phyloP scores from a whole-genome alignment of 1,140 invertebrate species.

The Drosophila virilis region DNA sequence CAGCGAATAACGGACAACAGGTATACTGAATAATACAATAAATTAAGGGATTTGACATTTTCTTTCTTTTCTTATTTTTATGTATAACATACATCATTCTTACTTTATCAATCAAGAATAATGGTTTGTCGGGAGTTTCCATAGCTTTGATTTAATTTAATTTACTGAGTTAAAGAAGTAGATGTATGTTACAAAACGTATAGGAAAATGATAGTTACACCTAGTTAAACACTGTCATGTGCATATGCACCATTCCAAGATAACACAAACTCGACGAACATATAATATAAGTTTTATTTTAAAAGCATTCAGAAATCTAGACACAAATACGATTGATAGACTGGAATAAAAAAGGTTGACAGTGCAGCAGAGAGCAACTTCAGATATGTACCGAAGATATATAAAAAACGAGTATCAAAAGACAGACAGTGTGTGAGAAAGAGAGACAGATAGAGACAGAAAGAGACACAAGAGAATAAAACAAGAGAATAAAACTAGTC shows the following conservation, averaged over 20 bases:
- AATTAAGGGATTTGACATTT: background rate
- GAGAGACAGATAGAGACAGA: slow-evolving; percentile 5
- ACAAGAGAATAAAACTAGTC: background rate
- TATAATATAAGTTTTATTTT: background rate
- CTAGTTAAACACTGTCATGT: slow-evolving; percentile 2
- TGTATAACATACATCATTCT: too few species aligned
- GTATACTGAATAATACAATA: too few species aligned
- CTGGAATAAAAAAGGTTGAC: slow-evolving; percentile 5
- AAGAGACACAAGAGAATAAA: slow-evolving; percentile 13
- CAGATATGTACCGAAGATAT: slow-evolving; percentile 22
- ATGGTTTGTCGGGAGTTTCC: background rate
- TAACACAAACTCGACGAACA: slow-evolving; percentile 2
- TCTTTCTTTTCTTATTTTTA: background rate
- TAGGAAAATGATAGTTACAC: background rate
- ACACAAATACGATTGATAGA: slow-evolving; percentile 9
- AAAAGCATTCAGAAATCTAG: slow-evolving; percentile 16
- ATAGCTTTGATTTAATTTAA: background rate
- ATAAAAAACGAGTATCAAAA: slow-evolving; percentile 13
- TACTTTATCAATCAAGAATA: background rate
- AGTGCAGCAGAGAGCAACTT: slow-evolving; percentile 7
- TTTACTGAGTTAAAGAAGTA: background rate
- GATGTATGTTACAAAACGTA: background rate
- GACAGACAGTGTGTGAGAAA: slow-evolving; percentile 7
- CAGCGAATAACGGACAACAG: background rate
- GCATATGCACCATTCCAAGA: background rate